phyloP scores from a whole-genome alignment of 2,888 invertebrate genomes.

The Hypsopygia costalis region DNA sequence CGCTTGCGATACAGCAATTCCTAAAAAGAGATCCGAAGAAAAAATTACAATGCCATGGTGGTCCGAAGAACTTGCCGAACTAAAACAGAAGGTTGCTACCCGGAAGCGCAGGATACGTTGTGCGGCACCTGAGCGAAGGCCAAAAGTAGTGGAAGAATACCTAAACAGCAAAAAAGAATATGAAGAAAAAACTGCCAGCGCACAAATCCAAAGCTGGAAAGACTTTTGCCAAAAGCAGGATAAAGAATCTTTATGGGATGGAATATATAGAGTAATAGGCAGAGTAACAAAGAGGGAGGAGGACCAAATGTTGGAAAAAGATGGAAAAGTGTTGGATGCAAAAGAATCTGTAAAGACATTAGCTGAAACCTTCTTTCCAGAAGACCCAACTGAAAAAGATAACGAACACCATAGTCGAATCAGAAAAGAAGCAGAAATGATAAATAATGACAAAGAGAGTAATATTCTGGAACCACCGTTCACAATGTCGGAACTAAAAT shows the following conservation, averaged over 20 bases:
- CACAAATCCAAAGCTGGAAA: no score
- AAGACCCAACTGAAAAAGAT: neutral
- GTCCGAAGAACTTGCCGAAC: constrained; percentile 10
- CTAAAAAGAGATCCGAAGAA: constrained; percentile 2
- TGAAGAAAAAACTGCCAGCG: neutral
- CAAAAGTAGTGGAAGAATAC: neutral
- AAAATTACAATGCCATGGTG: constrained; percentile 15
- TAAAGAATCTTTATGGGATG: no score
- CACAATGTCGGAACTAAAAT: constrained; percentile 11
- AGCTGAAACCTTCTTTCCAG: no score
- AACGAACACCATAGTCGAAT: neutral
- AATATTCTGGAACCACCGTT: constrained; percentile 16
- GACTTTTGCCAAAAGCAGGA: no score
- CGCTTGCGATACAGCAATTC: neutral
- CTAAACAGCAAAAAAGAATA: neutral
- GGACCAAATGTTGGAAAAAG: neutral
- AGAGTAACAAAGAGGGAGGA: neutral
- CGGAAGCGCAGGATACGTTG: constrained; percentile 2
- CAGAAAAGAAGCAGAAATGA: neutral
- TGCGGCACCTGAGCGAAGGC: neutral
- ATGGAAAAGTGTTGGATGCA: neutral
- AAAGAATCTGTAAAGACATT: no score
- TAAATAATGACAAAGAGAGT: constrained; percentile 7
- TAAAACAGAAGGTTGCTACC: constrained; percentile 10
- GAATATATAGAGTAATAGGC: neutral